A percentile compares a stretch with the other conserved stretches of the same genome.
Conservation (phyloP, 2,797 vertebrate species). For the Acrossocheilus fasciatus region DNA sequence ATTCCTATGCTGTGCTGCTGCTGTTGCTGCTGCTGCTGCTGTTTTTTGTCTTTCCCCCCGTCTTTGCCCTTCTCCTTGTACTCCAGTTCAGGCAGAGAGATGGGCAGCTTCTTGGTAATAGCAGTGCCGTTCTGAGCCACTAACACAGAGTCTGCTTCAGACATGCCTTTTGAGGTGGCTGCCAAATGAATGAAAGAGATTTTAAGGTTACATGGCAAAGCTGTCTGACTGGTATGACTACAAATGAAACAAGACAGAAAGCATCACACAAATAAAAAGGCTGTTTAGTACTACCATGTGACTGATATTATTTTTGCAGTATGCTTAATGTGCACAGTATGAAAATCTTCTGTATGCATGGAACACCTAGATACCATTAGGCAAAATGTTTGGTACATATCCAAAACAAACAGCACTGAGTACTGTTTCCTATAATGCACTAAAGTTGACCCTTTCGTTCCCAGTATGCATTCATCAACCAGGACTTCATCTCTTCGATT, state of each 20-base stretch:
- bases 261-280: conserved; percentile 5
- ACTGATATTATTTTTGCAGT: neutral
- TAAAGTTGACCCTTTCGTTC: neutral
- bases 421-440: neutral
- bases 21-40: conserved; percentile 49
- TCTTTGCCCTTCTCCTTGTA: conserved; percentile 95
- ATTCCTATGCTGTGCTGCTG: conserved; percentile 88
- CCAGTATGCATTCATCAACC: neutral
- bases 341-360: neutral
- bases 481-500: neutral
- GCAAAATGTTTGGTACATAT: neutral
- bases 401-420: neutral
- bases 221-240: neutral
- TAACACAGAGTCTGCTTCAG: conserved; percentile 88
- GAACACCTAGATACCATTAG: neutral
- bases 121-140: conserved; percentile 92
- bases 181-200: conserved; percentile 40
- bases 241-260: neutral
- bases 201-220: neutral
- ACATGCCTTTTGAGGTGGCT: conserved; percentile 89
- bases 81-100: conserved; percentile 92
- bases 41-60: conserved; percentile 89
- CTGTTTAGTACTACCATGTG: neutral
- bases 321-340: neutral
- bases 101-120: conserved; percentile 88